Base-by-base conservation (phyloP, 1,140 invertebrate species). In the Drosophila melanogaster region DNA sequence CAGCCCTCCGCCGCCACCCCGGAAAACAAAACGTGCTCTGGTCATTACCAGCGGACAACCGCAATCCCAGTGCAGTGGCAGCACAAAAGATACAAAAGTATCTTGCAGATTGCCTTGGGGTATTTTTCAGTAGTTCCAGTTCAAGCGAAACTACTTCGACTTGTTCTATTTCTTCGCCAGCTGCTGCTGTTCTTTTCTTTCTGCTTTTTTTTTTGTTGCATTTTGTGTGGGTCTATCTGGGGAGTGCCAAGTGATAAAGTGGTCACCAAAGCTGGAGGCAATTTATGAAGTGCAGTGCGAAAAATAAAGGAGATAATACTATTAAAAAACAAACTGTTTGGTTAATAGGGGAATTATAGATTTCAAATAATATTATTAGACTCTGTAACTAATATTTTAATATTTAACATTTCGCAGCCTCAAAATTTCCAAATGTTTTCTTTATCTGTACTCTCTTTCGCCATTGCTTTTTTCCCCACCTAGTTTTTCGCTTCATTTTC, bases 21-120 rank as follows among this genome's bases (percentile, higher is more conserved):
- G 70, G 58, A 74, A 64, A 76, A 76, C 72, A 76, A 71, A 75
- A 76, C 83, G 83, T 85, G 83, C 83, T 89, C 53, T 87, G 83
- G 83, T 87, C 83, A 87, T 87, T 87, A 87, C 79, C 81, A 79
- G 75, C 46, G 64, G 51, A 57, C 64, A 49, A 67, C 64, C 47
- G 35, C 53, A 78, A 83, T 84, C 64, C 64, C 60, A 67, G 47
- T 67, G 64, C 64, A 67, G 59, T 55, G 46, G 60, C 75, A 72
- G 64, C 79, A 81, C 74, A 56, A 83, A 74, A 84, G 81, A 84
- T 84, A 84, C 81, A 80, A 77, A 77, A 80, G 80, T 85, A 79
- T 84, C 80, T 84, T 85, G 60, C 72, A 76, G 81, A 84, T 84
- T 84, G 80, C 80, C 81, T 72, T 80, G 61, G 80, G 80, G 53